Percentiles rank a stretch among this genome's conserved stretches.
Evolutionary conservation across 2,797 vertebrate genomes (phyloP).

Genomic region (Euthynnus affinis): DNA sequence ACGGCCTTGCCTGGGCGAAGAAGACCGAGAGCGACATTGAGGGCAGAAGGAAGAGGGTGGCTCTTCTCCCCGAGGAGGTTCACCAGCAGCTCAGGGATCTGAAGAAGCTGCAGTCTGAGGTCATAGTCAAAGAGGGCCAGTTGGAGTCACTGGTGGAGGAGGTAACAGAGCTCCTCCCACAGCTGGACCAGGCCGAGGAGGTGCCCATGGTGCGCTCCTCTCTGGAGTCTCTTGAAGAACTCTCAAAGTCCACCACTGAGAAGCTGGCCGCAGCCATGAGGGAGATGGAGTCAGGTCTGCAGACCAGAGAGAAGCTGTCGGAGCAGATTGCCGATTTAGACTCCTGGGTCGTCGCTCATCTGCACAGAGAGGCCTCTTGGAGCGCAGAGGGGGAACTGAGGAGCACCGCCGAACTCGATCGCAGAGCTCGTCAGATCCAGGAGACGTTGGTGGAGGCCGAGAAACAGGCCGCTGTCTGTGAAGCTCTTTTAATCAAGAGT

Average conservation of each 20-base stretch:
- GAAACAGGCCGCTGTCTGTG: constrained; percentile 83
- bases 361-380: constrained; percentile 76
- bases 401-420: constrained; percentile 76
- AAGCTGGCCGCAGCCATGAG: constrained; percentile 85
- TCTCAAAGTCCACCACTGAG: constrained; percentile 86
- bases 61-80: constrained; percentile 90
- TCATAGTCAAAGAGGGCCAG: constrained; percentile 85
- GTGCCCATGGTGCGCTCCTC: constrained; percentile 80
- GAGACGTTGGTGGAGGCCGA: constrained; percentile 83
- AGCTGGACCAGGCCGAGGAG: constrained; percentile 76
- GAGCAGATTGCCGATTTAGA: constrained; percentile 88
- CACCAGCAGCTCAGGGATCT: constrained; percentile 89
- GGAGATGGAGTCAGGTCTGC: constrained; percentile 88
- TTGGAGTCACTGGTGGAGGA: constrained; percentile 85
- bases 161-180: constrained; percentile 79
- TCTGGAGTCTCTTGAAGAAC: constrained; percentile 83
- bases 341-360: constrained; percentile 82
- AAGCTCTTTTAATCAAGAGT: constrained; percentile 84
- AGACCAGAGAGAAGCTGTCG: constrained; percentile 88
- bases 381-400: constrained; percentile 65
- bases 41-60: constrained; percentile 79
- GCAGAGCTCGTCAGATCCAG: constrained; percentile 76
- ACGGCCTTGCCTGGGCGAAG: constrained; percentile 89
- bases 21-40: constrained; percentile 83
- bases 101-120: constrained; percentile 85